Evolutionary conservation across 2,113 vertebrate genomes (phyloP).

Genomic region (Phaetusa simplex): DNA sequence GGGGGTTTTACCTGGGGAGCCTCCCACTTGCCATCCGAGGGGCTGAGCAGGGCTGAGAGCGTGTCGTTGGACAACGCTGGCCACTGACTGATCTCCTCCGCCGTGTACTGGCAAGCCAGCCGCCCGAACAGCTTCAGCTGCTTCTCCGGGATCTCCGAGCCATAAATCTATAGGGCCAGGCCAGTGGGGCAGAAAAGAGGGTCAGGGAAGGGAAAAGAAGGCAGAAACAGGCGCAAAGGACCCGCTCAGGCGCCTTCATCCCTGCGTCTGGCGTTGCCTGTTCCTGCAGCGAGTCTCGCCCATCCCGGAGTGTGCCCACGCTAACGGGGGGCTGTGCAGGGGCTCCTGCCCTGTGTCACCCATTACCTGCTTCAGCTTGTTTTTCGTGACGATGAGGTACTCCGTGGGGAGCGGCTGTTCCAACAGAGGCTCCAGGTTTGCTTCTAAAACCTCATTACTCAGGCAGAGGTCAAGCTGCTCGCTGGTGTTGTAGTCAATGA

Average conservation of each 20-base stretch:
- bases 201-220: not conserved
- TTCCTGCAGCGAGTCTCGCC: fast-evolving
- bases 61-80: slow-evolving; percentile 30
- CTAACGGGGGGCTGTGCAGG: fast-evolving
- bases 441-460: not conserved
- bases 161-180: slow-evolving; percentile 42
- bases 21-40: fast-evolving
- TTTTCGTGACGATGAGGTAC: not conserved
- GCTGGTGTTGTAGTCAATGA: not conserved
- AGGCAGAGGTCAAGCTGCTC: slow-evolving; percentile 60
- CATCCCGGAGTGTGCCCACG: fast-evolving
- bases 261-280: fast-evolving
- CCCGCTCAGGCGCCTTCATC: fast-evolving
- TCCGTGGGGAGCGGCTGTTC: fast-evolving
- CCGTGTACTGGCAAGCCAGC: slow-evolving; percentile 10
- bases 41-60: slow-evolving; percentile 16
- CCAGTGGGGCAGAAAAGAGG: not conserved
- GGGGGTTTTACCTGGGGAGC: not conserved
- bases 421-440: slow-evolving; percentile 51
- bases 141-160: slow-evolving; percentile 24
- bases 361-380: slow-evolving; percentile 67
- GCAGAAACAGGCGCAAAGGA: not conserved
- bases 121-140: slow-evolving; percentile 30
- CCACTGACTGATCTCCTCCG: slow-evolving; percentile 59
- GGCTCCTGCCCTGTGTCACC: not conserved